phyloP scores from a whole-genome alignment of 1,140 invertebrate species.

The Mercenaria mercenaria region DNA sequence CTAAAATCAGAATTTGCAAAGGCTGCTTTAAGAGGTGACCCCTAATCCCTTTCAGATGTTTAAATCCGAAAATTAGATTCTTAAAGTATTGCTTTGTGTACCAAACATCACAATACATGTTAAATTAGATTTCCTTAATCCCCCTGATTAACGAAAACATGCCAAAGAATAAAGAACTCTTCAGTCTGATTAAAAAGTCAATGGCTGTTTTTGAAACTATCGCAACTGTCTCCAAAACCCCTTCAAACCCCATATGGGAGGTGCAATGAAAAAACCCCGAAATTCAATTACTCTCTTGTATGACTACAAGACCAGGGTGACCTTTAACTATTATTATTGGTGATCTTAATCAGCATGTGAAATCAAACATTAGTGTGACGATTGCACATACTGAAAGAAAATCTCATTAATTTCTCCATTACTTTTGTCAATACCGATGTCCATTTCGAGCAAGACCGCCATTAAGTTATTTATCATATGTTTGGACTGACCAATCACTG shows the following conservation, averaged over 20 bases:
- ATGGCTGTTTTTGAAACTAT: not conserved
- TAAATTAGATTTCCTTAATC: not conserved
- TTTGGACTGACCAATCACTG: constrained; percentile 19
- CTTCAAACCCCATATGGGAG: constrained; percentile 41
- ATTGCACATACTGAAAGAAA: constrained; percentile 36
- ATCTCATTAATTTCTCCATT: constrained; percentile 42
- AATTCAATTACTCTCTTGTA: constrained; percentile 4
- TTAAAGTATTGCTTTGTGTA: not conserved
- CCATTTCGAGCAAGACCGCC: constrained; percentile 18
- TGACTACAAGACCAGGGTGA: constrained; percentile 8
- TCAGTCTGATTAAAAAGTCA: constrained; percentile 27
- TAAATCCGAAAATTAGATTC: constrained; percentile 9
- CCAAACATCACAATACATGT: constrained; percentile 21
- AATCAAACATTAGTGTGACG: constrained; percentile 31
- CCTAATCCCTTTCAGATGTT: no score
- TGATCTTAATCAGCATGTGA: constrained; percentile 39
- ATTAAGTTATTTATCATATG: constrained; percentile 37
- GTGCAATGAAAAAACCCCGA: not conserved
- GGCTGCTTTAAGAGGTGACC: no score
- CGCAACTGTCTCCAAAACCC: constrained; percentile 1
- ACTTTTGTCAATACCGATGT: constrained; percentile 21
- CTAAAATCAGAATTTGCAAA: no score
- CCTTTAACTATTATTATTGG: constrained; percentile 19
- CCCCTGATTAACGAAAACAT: constrained; percentile 33
- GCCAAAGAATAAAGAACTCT: not conserved